phyloP scores from a whole-genome alignment of 2,113 vertebrate genomes.

The Cygnus buccinator region DNA sequence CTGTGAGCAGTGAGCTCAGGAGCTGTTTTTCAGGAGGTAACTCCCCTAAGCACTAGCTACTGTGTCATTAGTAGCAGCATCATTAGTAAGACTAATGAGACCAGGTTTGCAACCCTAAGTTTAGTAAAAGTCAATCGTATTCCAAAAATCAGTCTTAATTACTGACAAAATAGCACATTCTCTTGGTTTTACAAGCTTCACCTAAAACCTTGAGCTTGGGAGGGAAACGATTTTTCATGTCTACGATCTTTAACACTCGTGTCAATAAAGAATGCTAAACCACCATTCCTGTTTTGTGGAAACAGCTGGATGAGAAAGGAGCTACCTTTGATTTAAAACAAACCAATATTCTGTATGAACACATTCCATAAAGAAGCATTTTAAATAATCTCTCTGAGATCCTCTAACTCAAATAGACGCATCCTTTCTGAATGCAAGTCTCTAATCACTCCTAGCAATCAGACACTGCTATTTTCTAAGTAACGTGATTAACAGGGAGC shows the following conservation, averaged over 20 bases:
- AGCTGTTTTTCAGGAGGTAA: background rate
- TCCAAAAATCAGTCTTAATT: background rate
- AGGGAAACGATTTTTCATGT: background rate
- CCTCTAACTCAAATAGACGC: background rate
- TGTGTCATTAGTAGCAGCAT: background rate
- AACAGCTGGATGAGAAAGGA: background rate
- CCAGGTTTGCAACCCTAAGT: background rate
- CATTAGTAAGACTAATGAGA: background rate
- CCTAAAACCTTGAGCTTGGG: background rate
- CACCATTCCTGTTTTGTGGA: background rate
- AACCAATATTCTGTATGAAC: background rate
- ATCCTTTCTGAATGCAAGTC: background rate
- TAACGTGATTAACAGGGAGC: background rate
- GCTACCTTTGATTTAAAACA: background rate
- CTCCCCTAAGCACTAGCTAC: background rate
- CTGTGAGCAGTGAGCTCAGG: background rate
- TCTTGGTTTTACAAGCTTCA: background rate
- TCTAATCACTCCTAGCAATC: background rate
- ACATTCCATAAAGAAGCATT: background rate
- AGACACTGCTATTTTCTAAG: background rate
- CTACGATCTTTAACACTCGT: background rate
- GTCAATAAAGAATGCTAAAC: background rate
- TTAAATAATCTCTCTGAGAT: background rate
- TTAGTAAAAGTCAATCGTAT: background rate
- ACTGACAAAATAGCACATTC: background rate